Base-by-base conservation (phyloP, 2,888 invertebrate genomes). In the Omphaloscelis lunosa region DNA sequence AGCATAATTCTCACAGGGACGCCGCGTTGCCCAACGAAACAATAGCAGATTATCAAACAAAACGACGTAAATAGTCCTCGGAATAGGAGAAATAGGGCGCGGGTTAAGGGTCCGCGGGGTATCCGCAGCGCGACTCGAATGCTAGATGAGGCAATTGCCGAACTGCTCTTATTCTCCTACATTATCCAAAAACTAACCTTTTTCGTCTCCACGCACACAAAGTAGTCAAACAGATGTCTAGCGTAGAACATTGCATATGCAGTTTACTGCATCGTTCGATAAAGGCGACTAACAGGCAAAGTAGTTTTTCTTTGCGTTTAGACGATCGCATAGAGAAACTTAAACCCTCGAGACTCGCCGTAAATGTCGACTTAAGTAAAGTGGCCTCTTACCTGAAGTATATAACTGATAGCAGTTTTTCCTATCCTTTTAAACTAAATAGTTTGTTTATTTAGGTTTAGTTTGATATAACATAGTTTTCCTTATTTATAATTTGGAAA, bases 41-140 rank as follows among this genome's bases (percentile, higher is more conserved):
- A 96, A 96, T 95, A 94, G 95, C 94, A 95, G 95, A 96, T 96
- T 96, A 96, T 96, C 95, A 95, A 95, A 95, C 94, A 93, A 95
- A 96, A 96, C 95, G 95, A 95, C 95, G 95, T 95, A 96, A 95
- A 96, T 95, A 96, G 95, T 95, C 93, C 92, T 93, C 91, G 92
- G 90, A 93, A 94, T 94, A 93, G 93, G 91, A 94, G 95, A 94
- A 95, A 95, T 93, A 94, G 93, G 95, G 93, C 95, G 93, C 93
- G 95, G 95, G 95, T 94, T 95, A 94, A 95, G 94, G 95, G 95
- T 92, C 93, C 94, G 91, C 91, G 93, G 94, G 94, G 95, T 94
- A 94, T 92, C 93, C 94, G 92, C 89, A 89, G 90, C 95, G 95
- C 94, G 96, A 93, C 93, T 91, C 92, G 96, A 96, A 96, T 96